Base-by-base conservation (phyloP, 2,888 invertebrate genomes). In the Melinaea menophilus region DNA sequence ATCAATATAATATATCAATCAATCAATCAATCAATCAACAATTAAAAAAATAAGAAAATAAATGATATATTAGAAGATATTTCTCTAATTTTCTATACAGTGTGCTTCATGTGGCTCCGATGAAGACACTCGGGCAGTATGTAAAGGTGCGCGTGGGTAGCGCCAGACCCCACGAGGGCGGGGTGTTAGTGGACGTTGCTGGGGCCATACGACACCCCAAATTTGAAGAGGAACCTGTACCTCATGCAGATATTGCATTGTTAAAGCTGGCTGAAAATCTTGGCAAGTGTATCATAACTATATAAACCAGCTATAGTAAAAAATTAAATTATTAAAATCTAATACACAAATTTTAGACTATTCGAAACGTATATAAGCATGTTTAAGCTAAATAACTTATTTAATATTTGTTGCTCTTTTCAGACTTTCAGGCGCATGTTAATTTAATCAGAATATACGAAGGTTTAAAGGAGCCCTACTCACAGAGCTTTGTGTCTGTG, bases 191-290 rank as follows among this genome's bases (percentile, higher is more conserved):
- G 4, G 83, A 83, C 37, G 90, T 90, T 33, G 75, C 71, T 0
- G 89, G 90, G 0, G 90, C 88, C 0, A 82, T 90, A 1, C 70
- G 89, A 4, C 90, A 90, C 63, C 90, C 90, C 59, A 90, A 89
- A 75, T 90, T 88, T 65, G 90, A 90, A 58, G 90, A 90, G 70
- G 90, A 90, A 55, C 90, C 90, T 0, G 89, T 88, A 0, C 90
- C 90, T 0, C 90, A 90, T 35, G 89, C 89, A 13, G 90, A 90
- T 59, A 79, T 90, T 0, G 90, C 90, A 0, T 64, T 90, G 51
- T 70, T 90, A 13, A 90, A 90, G 59, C 77, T 90, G 0, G 62
- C 80, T 13, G 79, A 79, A 3, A 85, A 88, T 62, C 69, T 90
- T 3, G 79, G 90, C 87, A 67, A 66, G 46, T 56, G 35, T 31